Evolutionary conservation across 2,888 invertebrate species (phyloP).

Genomic region (Cremastinae sp.): DNA sequence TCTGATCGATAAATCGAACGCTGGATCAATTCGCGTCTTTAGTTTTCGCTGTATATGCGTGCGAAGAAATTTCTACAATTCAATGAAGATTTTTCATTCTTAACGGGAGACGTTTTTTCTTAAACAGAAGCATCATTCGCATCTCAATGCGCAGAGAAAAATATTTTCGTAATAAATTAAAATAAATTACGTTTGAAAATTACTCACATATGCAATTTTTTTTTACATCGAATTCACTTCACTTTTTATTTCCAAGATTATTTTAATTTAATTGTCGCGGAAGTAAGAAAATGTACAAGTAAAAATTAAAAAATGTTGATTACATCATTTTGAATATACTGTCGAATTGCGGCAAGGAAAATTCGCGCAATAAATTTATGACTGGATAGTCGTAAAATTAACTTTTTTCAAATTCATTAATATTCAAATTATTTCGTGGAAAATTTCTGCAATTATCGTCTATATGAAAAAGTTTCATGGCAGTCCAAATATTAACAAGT

Average conservation of each 20-base stretch:
- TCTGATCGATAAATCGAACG: constrained; percentile 33
- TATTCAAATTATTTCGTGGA: too few relatives aligned
- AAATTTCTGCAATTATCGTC: too few relatives aligned
- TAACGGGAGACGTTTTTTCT: constrained; percentile 4
- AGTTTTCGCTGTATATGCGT: background rate
- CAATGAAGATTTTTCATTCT: constrained; percentile 33
- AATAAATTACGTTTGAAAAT: background rate
- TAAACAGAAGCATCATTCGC: background rate
- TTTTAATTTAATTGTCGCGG: too few relatives aligned
- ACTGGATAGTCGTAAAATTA: too few relatives aligned
- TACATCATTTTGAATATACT: too few relatives aligned
- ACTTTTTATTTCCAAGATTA: background rate
- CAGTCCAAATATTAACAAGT: too few relatives aligned
- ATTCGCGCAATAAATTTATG: too few relatives aligned
- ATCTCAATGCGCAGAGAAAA: background rate
- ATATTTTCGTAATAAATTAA: background rate
- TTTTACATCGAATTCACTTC: background rate
- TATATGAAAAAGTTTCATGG: too few relatives aligned
- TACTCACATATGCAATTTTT: background rate
- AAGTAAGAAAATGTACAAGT: too few relatives aligned
- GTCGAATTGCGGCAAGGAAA: too few relatives aligned
- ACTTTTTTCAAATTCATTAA: too few relatives aligned
- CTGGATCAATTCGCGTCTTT: constrained; percentile 10
- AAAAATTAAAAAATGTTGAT: too few relatives aligned
- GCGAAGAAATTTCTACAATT: constrained; percentile 43